phyloP scores from a whole-genome alignment of 2,113 vertebrate species.

The Diphyllodes magnificus region DNA sequence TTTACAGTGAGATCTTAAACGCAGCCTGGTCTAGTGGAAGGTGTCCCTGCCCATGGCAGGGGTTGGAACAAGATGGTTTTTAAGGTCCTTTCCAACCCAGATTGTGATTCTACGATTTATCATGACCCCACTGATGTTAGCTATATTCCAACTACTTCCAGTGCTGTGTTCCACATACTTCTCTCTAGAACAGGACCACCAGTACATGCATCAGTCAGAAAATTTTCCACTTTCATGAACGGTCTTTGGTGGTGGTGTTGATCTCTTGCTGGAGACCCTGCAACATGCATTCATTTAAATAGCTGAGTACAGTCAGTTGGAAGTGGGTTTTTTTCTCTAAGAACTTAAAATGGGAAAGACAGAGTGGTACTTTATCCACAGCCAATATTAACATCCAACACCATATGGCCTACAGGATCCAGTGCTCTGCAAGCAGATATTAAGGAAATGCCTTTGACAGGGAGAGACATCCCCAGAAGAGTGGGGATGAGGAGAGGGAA shows the following conservation, averaged over 20 bases:
- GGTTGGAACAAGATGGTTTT: neutral
- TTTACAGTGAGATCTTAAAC: neutral
- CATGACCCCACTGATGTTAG: fast-evolving
- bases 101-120: neutral
- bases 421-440: neutral
- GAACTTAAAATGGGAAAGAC: neutral
- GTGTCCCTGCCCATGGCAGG: too few species aligned
- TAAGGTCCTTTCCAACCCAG: neutral
- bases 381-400: neutral
- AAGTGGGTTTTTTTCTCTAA: neutral
- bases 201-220: neutral
- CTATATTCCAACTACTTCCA: neutral
- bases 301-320: neutral
- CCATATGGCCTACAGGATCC: neutral
- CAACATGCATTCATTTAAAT: neutral
- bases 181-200: neutral
- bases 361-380: neutral
- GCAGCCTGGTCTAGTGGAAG: neutral
- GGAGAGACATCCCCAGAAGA: neutral
- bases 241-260: neutral
- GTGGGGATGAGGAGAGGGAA: neutral
- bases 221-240: neutral
- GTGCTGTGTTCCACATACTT: neutral
- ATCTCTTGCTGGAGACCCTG: neutral
- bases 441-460: conserved; percentile 4